Base-by-base conservation (phyloP, 1,140 invertebrate species). In the Drosophila baimaii region DNA sequence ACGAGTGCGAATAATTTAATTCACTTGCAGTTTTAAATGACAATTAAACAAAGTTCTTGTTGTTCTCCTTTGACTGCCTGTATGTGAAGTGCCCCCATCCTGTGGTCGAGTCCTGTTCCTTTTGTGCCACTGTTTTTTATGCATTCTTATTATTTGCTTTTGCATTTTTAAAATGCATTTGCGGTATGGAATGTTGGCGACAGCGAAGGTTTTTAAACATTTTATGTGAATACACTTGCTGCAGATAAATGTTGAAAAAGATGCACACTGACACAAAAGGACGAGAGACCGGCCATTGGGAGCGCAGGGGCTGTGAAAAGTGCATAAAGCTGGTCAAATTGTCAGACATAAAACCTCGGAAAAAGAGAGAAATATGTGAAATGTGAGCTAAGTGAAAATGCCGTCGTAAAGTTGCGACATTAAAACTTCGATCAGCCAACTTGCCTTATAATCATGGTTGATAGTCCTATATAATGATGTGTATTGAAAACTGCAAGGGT, bases 1-100 rank as follows among this genome's bases (percentile, higher is more conserved):
- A 12, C 55, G 69, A 72, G 66, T 63, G 65, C 62, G 63, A 81
- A 81, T 81, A 80, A 81, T 81, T 81, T 77, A 81, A 81, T 80
- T 80, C 63, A 66, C 58, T 77, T 59, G 59, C 68, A 71, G 72
- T 54, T 78, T 33, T 74, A 78, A 72, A 62, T 63, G 58, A 79
- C 57, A 71, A 76, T 66, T 58, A 75, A 81, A n/a, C n/a, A n/a
- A n/a, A n/a, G n/a, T n/a, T n/a, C n/a, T n/a, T n/a, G n/a, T n/a
- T n/a, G n/a, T n/a, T 73, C 56, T 71, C 10, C 54, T 39, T 44
- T 56, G 70, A 33, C 41, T 61, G 47, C 54, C 47, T 70, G 64
- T 46, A 58, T 72, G 44, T 66, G 54, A 66, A 68, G 63, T 72
- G 63, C 63, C 63, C 33, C 64, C 69, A 72, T 68, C 43, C 49